Evolutionary conservation across 2,888 invertebrate species (phyloP), one percentile per base, ranked within the genome.

Genomic region (Melieria omissa): DNA sequence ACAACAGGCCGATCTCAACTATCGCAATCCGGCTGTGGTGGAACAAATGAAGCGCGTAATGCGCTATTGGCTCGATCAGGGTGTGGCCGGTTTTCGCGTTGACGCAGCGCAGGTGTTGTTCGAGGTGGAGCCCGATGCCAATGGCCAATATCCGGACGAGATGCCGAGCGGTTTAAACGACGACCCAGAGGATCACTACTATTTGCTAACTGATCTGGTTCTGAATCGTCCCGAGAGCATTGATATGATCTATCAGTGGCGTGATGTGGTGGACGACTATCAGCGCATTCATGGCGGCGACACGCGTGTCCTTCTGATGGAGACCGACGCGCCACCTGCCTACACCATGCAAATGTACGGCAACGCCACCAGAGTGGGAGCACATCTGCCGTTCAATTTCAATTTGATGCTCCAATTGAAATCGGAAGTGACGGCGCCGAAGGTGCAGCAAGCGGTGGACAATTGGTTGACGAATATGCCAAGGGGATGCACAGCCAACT

Each of bases 1-100:
- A 5, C 87, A 90, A 49, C 93, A 95, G 82, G 95, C 96, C 0
- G 96, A 96, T 84, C 88, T 97, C 0, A 95, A 97, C 85, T 93
- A 89, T 75, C 88, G 91, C 60, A 93, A 93, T 84, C 89, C 91
- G 0, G 88, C 89, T 52, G 90, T 96, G 6, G 88, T 90, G 4
- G 86, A 90, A 63, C 91, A 91, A 81, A 90, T 94, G 86, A 89
- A 91, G 86, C 90, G 90, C 76, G 83, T 86, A 10, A 83, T 95
- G 78, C 84, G 86, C 55, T 93, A 91, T 82, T 95, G 95, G 95
- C 83, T 95, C 16, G 90, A 92, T 64, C 89, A 90, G 71, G 95
- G 94, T 0, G 91, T 92, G 0, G 93, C 93, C 80, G 95, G 95
- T 0, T 93, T 95, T 81, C 89, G 94, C 64, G 87, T 94, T 0